Percentiles rank a stretch among this genome's conserved stretches.
Conservation (phyloP, 2,797 vertebrate species). For the Enteromius radiatus region DNA sequence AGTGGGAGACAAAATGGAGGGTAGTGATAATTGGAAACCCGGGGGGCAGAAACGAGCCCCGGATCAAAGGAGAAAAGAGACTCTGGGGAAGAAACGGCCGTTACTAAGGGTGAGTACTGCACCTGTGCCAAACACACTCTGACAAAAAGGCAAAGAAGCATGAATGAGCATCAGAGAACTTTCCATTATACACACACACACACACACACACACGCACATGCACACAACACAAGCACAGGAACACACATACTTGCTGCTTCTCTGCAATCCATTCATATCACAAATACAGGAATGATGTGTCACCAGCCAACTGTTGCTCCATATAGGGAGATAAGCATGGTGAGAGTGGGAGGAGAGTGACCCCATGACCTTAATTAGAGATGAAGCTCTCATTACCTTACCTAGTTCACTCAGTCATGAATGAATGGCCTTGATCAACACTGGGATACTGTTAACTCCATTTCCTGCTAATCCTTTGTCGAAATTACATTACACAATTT, state of each 20-base stretch:
- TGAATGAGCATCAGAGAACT: slow-evolving; percentile 40
- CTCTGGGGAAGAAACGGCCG: slow-evolving; percentile 40
- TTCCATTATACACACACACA: slow-evolving; percentile 41
- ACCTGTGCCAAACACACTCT: slow-evolving; percentile 44
- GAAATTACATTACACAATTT: neutral
- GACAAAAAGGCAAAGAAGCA: slow-evolving; percentile 26
- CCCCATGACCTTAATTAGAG: neutral
- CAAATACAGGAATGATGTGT: slow-evolving; percentile 55
- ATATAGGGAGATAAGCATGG: slow-evolving; percentile 10
- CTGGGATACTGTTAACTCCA: neutral
- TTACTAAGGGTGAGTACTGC: slow-evolving; percentile 38
- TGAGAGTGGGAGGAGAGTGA: slow-evolving; percentile 13
- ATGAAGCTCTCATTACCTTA: neutral
- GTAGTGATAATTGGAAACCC: slow-evolving; percentile 29
- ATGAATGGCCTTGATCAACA: neutral
- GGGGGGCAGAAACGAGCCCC: slow-evolving; percentile 35
- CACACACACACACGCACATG: slow-evolving; percentile 29
- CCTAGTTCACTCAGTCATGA: neutral
- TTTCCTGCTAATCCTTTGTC: neutral
- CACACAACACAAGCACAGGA: slow-evolving; percentile 22
- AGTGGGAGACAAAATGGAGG: slow-evolving; percentile 13
- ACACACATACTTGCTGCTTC: slow-evolving; percentile 38
- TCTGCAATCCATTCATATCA: slow-evolving; percentile 44
- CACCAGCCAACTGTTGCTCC: slow-evolving; percentile 43
- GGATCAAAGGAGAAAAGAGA: slow-evolving; percentile 46